Percentiles rank a stretch among this genome's conserved stretches.
Evolutionary conservation across 2,113 vertebrate species (phyloP).

Genomic region (Onychostoma macrolepis): DNA sequence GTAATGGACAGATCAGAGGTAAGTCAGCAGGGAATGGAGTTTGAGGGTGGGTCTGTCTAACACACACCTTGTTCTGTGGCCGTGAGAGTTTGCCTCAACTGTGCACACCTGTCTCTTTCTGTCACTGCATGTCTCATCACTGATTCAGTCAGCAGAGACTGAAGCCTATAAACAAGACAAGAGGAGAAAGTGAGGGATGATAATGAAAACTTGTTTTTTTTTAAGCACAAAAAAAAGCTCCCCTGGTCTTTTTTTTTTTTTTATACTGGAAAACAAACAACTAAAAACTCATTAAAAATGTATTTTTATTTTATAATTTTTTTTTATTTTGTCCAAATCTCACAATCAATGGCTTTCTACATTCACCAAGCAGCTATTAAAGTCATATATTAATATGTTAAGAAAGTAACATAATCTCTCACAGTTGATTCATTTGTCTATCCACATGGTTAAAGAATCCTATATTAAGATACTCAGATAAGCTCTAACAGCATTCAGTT

Average conservation of each 20-base stretch:
- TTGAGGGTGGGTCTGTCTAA: neutral
- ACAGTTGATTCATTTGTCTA: neutral
- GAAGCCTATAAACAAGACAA: neutral
- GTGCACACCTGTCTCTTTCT: conserved; percentile 32
- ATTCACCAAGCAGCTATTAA: neutral
- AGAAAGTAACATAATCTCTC: neutral
- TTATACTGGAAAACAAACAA: neutral
- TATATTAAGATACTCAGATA: neutral
- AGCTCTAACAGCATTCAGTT: neutral
- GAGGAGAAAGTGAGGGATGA: neutral
- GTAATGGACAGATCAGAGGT: neutral
- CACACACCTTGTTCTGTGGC: conserved; percentile 1
- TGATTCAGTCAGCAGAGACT: neutral
- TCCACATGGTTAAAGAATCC: neutral
- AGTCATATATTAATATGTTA: neutral
- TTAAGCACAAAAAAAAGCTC: neutral
- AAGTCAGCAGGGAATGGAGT: neutral
- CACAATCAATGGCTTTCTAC: neutral
- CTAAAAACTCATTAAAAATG: no score
- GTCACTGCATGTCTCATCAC: neutral
- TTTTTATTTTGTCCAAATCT: no score
- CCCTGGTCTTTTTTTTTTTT: neutral
- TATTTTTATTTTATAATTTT: no score
- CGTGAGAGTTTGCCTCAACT: neutral
- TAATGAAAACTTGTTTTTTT: neutral